Percentiles rank a stretch among this genome's conserved stretches.
Conservation (phyloP, 2,888 invertebrate species). For the Phyllotreta cruciferae region DNA sequence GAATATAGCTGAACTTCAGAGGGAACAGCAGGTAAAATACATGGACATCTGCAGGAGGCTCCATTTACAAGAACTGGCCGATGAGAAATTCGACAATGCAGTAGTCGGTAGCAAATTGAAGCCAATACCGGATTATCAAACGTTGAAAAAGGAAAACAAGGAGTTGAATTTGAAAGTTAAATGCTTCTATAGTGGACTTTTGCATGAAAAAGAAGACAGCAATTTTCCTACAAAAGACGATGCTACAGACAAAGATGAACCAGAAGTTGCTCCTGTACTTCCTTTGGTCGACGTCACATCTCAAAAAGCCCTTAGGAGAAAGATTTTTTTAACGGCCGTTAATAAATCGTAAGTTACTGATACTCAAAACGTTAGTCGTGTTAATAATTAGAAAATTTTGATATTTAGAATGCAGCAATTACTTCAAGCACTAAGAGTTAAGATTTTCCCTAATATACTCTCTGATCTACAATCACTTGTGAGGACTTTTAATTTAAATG, state of each 20-base stretch:
- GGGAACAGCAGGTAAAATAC: conserved; percentile 62
- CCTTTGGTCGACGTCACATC: conserved; percentile 73
- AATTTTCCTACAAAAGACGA: conserved; percentile 47
- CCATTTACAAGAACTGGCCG: conserved; percentile 69
- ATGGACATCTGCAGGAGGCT: conserved; percentile 69
- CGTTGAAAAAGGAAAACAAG: conserved; percentile 68
- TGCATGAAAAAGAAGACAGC: conserved; percentile 56
- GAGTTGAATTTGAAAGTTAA: conserved; percentile 70
- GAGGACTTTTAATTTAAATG: conserved; percentile 71
- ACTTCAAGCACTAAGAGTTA: conserved; percentile 43
- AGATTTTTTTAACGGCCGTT: conserved; percentile 73
- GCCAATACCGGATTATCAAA: conserved; percentile 69
- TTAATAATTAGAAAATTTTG: conserved; percentile 6
- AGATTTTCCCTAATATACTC: conserved; percentile 43
- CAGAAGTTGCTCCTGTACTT: conserved; percentile 61
- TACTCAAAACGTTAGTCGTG: neutral
- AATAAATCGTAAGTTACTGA: conserved; percentile 64
- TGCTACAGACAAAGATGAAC: conserved; percentile 40
- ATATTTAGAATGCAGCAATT: conserved; percentile 49
- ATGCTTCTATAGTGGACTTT: conserved; percentile 67
- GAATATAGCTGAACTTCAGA: conserved; percentile 48
- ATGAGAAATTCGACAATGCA: conserved; percentile 63
- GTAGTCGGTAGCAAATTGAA: conserved; percentile 51
- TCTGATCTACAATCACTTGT: conserved; percentile 65
- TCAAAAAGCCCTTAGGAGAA: conserved; percentile 70